Evolutionary conservation across 2,797 vertebrate genomes (phyloP), one percentile per base, ranked within the genome.

Genomic region (Eurystomus glaucurus): DNA sequence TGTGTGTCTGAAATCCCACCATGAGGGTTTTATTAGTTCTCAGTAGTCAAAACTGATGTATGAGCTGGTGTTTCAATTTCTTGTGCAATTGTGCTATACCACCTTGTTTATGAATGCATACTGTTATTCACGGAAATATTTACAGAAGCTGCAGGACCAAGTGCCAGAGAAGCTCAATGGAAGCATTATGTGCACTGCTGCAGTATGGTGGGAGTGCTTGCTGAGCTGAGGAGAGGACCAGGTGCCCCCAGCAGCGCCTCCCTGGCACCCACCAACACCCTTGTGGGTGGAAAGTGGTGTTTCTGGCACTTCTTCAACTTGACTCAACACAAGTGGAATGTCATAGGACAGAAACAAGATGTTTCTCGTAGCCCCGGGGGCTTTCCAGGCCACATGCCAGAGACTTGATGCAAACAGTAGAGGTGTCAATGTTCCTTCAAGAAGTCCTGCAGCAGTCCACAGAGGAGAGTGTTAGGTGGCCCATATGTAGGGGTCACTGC

Each of bases 231-330:
- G 31, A 0, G 0, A n/a, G 37, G 65, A 20, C 31, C 20, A 25
- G 45, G 33, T 82, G 25, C 15, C 69, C 46, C 78, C 6, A 1
- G 16, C 26, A 76, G n/a, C 14, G 1, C 50, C 19, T 60, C 72
- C 43, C 39, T 2, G 2, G 37, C 37, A 78, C 28, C 22, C 50
- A 37, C 10, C 57, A 75, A 4, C 45, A 41, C 3, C 39, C 28
- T 10, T 0, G 0, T 0, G 7, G 10, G 28, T 1, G 0, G 48
- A 14, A 90, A 64, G 8, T 43, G 48, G 35, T 6, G 2, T 51
- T 81, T 70, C 45, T 87, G 65, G 52, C 21, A 22, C 55, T 84
- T 60, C 19, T n/a, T 52, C 35, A 64, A 14, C 58, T 43, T 64
- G 35, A 39, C 12, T 60, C 10, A 57, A 9, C 4, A 2, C 0